phyloP scores from a whole-genome alignment of 2,888 invertebrate species.

The Agriopis aurantiaria region DNA sequence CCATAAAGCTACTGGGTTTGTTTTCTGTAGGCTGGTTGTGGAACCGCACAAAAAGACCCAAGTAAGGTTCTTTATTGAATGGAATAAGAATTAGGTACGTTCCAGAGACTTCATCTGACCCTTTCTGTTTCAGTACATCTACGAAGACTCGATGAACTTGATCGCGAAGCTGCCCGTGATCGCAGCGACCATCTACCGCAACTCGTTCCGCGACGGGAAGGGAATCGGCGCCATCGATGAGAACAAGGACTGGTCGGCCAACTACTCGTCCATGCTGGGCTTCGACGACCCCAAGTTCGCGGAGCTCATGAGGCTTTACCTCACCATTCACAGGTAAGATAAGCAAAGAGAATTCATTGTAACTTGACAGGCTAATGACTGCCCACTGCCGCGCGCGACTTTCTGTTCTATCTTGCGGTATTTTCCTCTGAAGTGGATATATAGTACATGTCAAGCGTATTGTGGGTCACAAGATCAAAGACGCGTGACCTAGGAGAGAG shows the following conservation, averaged over 20 bases:
- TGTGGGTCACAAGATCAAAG: too few species aligned
- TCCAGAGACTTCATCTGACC: too few species aligned
- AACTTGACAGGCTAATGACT: background rate
- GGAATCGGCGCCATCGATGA: slow-evolving; percentile 95
- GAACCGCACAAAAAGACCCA: too few species aligned
- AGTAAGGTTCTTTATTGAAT: too few species aligned
- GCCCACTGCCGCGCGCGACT: too few species aligned
- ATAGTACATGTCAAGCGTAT: too few species aligned
- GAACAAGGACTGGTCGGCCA: slow-evolving; percentile 96
- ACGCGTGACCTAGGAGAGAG: too few species aligned
- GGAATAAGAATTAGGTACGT: too few species aligned
- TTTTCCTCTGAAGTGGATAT: too few species aligned
- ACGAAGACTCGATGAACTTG: slow-evolving; percentile 97
- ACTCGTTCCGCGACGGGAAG: slow-evolving; percentile 93
- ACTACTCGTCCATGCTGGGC: slow-evolving; percentile 96
- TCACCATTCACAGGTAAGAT: slow-evolving; percentile 93
- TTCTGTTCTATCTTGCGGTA: too few species aligned
- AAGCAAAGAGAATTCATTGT: background rate
- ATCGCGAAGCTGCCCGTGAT: slow-evolving; percentile 98
- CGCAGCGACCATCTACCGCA: slow-evolving; percentile 97
- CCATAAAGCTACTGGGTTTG: too few species aligned
- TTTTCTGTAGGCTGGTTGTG: too few species aligned
- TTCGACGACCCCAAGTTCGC: slow-evolving; percentile 94
- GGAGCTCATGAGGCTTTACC: slow-evolving; percentile 96
- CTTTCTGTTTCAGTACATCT: slow-evolving; percentile 85